Percentiles rank a stretch among this genome's conserved stretches.
Evolutionary conservation across 2,113 vertebrate species (phyloP).

Genomic region (Neoarius graeffei): DNA sequence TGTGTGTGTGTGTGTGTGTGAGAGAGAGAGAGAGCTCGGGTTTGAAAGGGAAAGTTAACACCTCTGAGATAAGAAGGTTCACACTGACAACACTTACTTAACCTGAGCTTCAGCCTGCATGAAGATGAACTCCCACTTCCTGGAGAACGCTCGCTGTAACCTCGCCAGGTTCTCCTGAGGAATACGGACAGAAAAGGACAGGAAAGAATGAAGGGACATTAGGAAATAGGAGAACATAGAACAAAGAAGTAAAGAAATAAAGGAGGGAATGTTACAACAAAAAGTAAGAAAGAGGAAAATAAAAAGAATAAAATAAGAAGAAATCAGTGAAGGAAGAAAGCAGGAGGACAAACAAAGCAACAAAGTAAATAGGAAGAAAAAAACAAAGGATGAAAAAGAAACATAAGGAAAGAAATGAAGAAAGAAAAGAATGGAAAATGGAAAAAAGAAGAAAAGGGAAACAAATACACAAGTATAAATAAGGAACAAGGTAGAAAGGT

Average conservation of each 20-base stretch:
- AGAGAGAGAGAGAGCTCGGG: not conserved
- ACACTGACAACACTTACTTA: constrained; percentile 84
- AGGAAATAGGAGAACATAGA: not conserved
- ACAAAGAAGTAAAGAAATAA: not conserved
- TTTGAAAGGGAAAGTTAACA: constrained; percentile 24
- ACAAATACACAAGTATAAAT: not conserved
- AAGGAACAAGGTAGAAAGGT: not conserved
- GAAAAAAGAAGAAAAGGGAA: not conserved
- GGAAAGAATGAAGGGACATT: not conserved
- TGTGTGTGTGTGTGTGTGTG: constrained; percentile 23
- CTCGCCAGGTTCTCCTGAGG: constrained; percentile 94
- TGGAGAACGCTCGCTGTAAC: constrained; percentile 95
- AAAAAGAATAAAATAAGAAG: not conserved
- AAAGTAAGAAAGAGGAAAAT: not conserved
- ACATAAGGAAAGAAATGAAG: not conserved
- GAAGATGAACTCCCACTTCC: constrained; percentile 99
- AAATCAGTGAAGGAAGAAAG: not conserved
- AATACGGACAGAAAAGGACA: not conserved
- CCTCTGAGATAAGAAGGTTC: constrained; percentile 29
- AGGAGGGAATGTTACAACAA: too few species aligned
- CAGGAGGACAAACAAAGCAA: not conserved
- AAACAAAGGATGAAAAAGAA: not conserved
- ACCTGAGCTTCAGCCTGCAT: constrained; percentile 99
- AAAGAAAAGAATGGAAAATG: not conserved
- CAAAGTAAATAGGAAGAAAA: not conserved